Conservation (phyloP, 92 coral and sea anemone species). For the Paramuricea clavata region DNA sequence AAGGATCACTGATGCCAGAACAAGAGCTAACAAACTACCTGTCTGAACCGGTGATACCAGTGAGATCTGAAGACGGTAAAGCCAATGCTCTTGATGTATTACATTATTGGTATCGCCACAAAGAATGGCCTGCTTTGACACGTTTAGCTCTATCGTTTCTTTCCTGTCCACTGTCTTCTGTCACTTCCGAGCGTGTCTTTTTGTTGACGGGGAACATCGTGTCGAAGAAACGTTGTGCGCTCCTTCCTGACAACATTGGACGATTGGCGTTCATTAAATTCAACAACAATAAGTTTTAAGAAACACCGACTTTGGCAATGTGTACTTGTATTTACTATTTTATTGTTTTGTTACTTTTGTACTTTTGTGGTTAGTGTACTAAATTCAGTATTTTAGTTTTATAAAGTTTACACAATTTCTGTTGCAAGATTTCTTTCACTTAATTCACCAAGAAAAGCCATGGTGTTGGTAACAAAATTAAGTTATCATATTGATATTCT, state of each 20-base stretch:
- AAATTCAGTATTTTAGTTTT: no score
- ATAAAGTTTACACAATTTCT: no score
- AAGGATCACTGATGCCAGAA: background rate
- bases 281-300: background rate
- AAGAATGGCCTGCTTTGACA: conserved; percentile 20
- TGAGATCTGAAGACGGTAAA: background rate
- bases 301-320: no score
- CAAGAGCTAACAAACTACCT: background rate
- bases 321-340: no score
- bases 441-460: no score
- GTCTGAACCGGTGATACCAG: background rate
- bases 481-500: no score
- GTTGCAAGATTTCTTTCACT: no score
- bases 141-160: background rate
- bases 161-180: conserved; percentile 15
- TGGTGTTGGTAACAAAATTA: no score
- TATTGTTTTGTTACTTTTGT: no score
- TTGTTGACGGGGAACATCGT: conserved; percentile 16
- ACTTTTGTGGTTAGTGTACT: no score
- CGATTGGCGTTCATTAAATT: conserved; percentile 2
- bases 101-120: background rate
- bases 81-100: background rate
- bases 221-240: conserved; percentile 19
- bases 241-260: conserved; percentile 9
- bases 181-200: conserved; percentile 18